Evolutionary conservation across 2,113 vertebrate species (phyloP), one percentile per base, ranked within the genome.

Genomic region (Vireo altiloquus): DNA sequence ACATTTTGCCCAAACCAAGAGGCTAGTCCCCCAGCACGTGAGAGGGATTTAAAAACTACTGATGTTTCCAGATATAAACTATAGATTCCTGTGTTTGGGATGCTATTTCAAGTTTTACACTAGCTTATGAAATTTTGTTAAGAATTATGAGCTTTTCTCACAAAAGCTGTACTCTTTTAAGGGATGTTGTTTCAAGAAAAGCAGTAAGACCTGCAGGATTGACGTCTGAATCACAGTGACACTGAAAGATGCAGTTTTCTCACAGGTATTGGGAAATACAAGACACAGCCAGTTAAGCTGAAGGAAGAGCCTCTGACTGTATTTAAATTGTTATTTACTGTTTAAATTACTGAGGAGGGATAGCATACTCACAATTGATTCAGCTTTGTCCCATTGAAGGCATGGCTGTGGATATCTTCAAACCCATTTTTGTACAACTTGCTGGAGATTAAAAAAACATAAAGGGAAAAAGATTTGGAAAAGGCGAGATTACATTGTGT

Each of bases 341-440:
- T 56, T 88, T 49, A 70, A 50, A 33, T 21, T 49, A 61, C 33
- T 37, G 37, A 88, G 17, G 37, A 79, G 85, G 69, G 74, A 74
- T 90, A 92, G 53, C 76, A 87, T 96, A 97, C 99, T 97, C 98
- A 99, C 99, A 99, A 66, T 44, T 98, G 98, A 97, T 98, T 98
- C 96, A 99, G 97, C 39, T 98, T 99, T 31, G 98, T 99, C 70
- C 99, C 98, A 1, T 99, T 99, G 98, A 99, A 99, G 2, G 99
- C 99, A 12, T 99, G 98, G 71, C 98, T 98, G 90, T 98, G 96
- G 92, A 99, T 98, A 95, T 99, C 98, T 97, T 98, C 98, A 96
- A 99, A 99, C 97, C 99, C 98, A 69, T 99, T 99, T 97, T 98
- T 98, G 82, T 98, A 98, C 50, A 99, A 97, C 96, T 99, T 99